Evolutionary conservation across 2,888 invertebrate genomes (phyloP).

Genomic region (Polydrusus cervinus): DNA sequence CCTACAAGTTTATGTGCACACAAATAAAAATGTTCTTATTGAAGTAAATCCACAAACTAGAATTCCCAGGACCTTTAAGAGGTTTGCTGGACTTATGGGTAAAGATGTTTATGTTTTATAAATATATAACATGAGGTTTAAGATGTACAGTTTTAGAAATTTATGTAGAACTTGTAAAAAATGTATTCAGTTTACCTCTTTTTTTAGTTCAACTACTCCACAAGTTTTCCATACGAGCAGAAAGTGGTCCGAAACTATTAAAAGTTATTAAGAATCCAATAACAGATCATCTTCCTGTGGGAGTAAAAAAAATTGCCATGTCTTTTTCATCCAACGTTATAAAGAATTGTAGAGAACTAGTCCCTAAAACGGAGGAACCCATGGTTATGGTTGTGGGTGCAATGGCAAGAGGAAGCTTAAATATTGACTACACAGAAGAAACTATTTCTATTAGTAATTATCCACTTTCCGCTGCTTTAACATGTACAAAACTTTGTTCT

Average conservation of each 20-base stretch:
- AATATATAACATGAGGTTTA: too few relatives aligned
- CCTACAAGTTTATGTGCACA: slow-evolving; percentile 95
- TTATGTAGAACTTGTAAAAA: not conserved
- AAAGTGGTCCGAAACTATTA: slow-evolving; percentile 90
- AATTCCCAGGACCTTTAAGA: slow-evolving; percentile 96
- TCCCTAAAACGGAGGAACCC: slow-evolving; percentile 85
- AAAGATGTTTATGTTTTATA: slow-evolving; percentile 57
- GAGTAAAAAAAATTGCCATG: slow-evolving; percentile 91
- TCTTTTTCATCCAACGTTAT: slow-evolving; percentile 89
- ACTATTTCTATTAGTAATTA: slow-evolving; percentile 95
- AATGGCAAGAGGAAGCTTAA: slow-evolving; percentile 97
- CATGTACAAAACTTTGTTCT: slow-evolving; percentile 95
- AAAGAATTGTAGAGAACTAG: slow-evolving; percentile 82
- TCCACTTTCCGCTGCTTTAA: slow-evolving; percentile 96
- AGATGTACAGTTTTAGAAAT: too few relatives aligned
- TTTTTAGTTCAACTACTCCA: slow-evolving; percentile 93
- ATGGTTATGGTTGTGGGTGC: slow-evolving; percentile 95
- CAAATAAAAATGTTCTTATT: slow-evolving; percentile 93
- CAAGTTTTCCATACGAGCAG: slow-evolving; percentile 93
- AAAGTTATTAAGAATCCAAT: slow-evolving; percentile 98
- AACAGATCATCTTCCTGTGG: slow-evolving; percentile 94
- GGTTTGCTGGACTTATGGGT: slow-evolving; percentile 98
- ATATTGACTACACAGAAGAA: slow-evolving; percentile 92
- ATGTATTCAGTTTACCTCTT: not conserved
- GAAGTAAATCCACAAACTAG: slow-evolving; percentile 98